These are phyloP conservation scores for Diorhabda sublineata DNA, from an alignment of 1,140 invertebrate species.

Conservation along the genomic window DNA sequence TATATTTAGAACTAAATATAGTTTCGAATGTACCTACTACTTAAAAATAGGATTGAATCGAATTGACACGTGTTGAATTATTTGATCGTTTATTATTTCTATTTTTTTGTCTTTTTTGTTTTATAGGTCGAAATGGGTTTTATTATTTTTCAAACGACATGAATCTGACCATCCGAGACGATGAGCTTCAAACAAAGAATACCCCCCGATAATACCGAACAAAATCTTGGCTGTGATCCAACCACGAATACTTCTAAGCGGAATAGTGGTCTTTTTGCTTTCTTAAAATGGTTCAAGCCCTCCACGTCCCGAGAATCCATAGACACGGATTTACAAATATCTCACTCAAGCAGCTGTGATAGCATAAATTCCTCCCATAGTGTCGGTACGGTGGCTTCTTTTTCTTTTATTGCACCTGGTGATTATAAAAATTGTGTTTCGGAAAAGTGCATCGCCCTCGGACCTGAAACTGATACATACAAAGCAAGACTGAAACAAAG, in stretches of 20 bases:
- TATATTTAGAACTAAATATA: constrained; percentile 22
- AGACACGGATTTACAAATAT: constrained; percentile 28
- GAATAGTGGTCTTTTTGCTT: constrained; percentile 50
- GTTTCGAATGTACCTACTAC: constrained; percentile 16
- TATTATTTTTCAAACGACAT: constrained; percentile 20
- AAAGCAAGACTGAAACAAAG: constrained; percentile 57
- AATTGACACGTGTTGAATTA: not conserved
- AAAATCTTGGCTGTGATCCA: constrained; percentile 45
- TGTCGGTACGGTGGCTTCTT: constrained; percentile 66
- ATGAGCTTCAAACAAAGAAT: constrained; percentile 36
- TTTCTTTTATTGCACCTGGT: constrained; percentile 60
- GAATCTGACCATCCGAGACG: constrained; percentile 19
- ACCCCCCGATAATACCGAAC: constrained; percentile 28
- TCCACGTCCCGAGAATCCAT: constrained; percentile 38
- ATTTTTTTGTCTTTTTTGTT: constrained; percentile 13
- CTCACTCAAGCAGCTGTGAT: constrained; percentile 47
- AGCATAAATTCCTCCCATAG: constrained; percentile 60
- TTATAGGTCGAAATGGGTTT: constrained; percentile 18
- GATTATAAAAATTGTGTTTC: constrained; percentile 48
- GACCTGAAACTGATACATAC: constrained; percentile 58
- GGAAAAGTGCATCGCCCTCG: constrained; percentile 44
- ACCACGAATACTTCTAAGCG: constrained; percentile 36
- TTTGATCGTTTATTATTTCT: not conserved
- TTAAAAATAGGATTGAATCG: constrained; percentile 3
- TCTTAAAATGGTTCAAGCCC: constrained; percentile 52